These are phyloP conservation scores for Toxonevra muliebris DNA, from an alignment of 2,888 invertebrate genomes.

Conservation along the genomic window DNA sequence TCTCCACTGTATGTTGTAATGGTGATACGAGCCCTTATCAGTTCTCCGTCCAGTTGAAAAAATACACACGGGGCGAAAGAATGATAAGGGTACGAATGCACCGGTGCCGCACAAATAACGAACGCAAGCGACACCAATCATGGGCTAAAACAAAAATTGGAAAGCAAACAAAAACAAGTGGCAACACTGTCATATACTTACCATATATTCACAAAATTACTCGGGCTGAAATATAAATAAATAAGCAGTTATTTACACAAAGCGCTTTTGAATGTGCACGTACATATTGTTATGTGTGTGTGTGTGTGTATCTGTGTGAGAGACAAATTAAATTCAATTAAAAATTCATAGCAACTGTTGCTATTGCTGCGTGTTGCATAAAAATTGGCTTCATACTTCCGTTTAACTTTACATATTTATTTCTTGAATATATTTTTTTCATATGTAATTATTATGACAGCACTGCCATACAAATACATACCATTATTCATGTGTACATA, in stretches of 20 bases:
- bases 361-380: neutral
- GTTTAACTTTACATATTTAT: too few relatives aligned
- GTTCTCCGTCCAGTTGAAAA: constrained; percentile 96
- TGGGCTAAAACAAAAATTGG: constrained; percentile 13
- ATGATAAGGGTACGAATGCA: constrained; percentile 87
- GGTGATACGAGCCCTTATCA: constrained; percentile 92
- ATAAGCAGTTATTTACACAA: neutral
- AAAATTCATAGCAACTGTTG: constrained; percentile 30
- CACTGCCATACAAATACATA: constrained; percentile 40
- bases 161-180: constrained; percentile 13
- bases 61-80: constrained; percentile 87
- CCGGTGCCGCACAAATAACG: constrained; percentile 46
- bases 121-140: constrained; percentile 10
- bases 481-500: too few relatives aligned
- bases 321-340: constrained; percentile 26
- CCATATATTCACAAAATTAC: too few relatives aligned
- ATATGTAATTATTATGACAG: constrained; percentile 26
- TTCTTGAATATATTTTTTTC: neutral
- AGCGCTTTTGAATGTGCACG: too few relatives aligned
- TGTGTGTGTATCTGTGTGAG: constrained; percentile 13
- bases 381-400: too few relatives aligned
- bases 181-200: neutral
- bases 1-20: constrained; percentile 48
- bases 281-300: too few relatives aligned
- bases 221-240: constrained; percentile 25